phyloP scores from a whole-genome alignment of 2,888 invertebrate genomes.

The Lasioglossum figueresi region DNA sequence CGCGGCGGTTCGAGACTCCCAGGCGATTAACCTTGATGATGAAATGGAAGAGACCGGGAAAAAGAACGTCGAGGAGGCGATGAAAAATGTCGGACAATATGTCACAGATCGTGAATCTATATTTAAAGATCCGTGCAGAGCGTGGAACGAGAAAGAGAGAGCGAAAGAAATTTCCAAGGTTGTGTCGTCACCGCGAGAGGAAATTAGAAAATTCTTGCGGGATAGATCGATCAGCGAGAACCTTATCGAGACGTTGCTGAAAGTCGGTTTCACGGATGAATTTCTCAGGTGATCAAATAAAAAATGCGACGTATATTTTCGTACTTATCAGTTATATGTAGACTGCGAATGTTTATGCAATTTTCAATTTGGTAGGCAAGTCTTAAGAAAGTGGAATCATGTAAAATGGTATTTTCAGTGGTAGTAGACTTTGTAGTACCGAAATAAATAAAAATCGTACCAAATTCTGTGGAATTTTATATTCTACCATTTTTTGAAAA shows the following conservation, averaged over 20 bases:
- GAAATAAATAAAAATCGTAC: too few relatives aligned
- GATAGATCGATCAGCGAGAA: constrained; percentile 56
- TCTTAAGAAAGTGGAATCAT: too few relatives aligned
- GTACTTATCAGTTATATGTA: too few relatives aligned
- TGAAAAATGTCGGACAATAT: background rate
- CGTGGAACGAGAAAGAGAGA: background rate
- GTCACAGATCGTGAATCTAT: background rate
- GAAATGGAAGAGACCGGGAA: constrained; percentile 2
- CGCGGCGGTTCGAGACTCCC: background rate
- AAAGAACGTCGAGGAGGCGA: background rate
- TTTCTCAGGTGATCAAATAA: constrained; percentile 52
- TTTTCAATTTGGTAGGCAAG: too few relatives aligned
- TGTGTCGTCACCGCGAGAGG: background rate
- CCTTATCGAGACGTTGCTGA: constrained; percentile 49
- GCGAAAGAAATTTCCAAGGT: background rate
- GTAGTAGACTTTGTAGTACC: too few relatives aligned
- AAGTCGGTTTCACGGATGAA: constrained; percentile 60
- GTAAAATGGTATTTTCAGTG: too few relatives aligned
- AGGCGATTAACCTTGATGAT: background rate
- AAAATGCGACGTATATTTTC: background rate
- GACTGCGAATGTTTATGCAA: too few relatives aligned
- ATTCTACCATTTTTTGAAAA: too few relatives aligned
- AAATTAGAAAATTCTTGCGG: constrained; percentile 43
- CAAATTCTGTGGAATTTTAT: too few relatives aligned
- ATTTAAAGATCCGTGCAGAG: background rate